Evolutionary conservation across 1,140 invertebrate genomes (phyloP).

Genomic region (Dysdera silvatica): DNA sequence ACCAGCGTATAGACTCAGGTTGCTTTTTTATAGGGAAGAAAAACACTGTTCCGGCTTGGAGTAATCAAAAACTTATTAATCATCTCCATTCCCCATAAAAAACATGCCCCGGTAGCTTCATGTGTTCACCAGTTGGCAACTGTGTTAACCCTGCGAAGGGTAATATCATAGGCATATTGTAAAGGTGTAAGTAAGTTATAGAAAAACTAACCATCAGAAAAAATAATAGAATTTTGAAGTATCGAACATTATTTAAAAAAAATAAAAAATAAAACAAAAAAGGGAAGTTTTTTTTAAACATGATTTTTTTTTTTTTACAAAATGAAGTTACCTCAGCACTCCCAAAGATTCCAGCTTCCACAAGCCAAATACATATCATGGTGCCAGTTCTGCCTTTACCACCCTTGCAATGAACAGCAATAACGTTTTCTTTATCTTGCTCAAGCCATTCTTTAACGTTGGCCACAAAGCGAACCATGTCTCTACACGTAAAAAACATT

Average conservation of each 20-base stretch:
- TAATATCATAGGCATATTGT: too few relatives aligned
- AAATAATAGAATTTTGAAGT: background rate
- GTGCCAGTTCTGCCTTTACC: conserved; percentile 55
- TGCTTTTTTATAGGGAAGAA: too few relatives aligned
- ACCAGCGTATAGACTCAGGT: too few relatives aligned
- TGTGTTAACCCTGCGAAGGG: too few relatives aligned
- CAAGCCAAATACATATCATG: conserved; percentile 53
- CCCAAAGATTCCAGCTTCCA: conserved; percentile 49
- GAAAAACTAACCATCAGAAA: background rate
- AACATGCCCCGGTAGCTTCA: too few relatives aligned
- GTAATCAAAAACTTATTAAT: too few relatives aligned
- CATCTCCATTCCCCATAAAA: too few relatives aligned
- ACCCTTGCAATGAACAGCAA: conserved; percentile 59
- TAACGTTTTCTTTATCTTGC: conserved; percentile 49
- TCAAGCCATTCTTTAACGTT: conserved; percentile 50
- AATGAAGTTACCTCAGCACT: conserved; percentile 39
- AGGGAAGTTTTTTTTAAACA: too few relatives aligned
- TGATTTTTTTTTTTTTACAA: too few relatives aligned
- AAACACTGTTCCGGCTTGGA: too few relatives aligned
- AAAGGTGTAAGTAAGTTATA: background rate
- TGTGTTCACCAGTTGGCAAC: too few relatives aligned
- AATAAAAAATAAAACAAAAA: background rate
- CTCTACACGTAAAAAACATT: conserved; percentile 43
- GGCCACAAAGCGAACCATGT: conserved; percentile 48
- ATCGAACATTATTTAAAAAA: background rate